These are phyloP conservation scores for Chesias legatella DNA, from an alignment of 2,888 invertebrate genomes.

Conservation along the genomic window DNA sequence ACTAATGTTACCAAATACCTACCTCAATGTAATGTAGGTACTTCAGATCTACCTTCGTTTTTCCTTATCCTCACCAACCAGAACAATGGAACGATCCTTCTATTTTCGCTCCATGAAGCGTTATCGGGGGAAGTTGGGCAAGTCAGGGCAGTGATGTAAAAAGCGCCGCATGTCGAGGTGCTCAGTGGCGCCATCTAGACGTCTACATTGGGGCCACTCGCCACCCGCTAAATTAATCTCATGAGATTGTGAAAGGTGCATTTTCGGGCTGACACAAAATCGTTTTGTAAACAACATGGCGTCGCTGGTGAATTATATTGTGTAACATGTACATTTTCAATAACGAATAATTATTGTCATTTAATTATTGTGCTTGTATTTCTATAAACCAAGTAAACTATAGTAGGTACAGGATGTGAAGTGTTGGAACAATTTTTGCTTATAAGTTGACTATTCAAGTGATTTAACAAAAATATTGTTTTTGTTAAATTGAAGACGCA, in stretches of 20 bases:
- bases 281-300: constrained; percentile 33
- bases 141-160: constrained; percentile 42
- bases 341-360: too few relatives aligned
- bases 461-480: too few relatives aligned
- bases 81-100: background rate
- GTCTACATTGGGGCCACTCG: constrained; percentile 70
- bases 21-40: too few relatives aligned
- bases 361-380: too few relatives aligned
- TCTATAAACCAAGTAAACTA: too few relatives aligned
- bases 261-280: constrained; percentile 33
- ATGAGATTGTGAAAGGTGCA: constrained; percentile 41
- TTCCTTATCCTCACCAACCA: background rate
- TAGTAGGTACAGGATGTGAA: too few relatives aligned
- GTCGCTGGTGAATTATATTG: background rate
- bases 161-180: constrained; percentile 54
- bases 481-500: too few relatives aligned
- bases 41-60: too few relatives aligned
- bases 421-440: too few relatives aligned
- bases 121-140: constrained; percentile 56
- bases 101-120: constrained; percentile 8
- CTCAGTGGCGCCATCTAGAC: constrained; percentile 74
- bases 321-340: too few relatives aligned
- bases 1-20: too few relatives aligned
- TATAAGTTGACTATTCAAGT: too few relatives aligned
- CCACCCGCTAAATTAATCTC: constrained; percentile 66